Conservation (phyloP, 1,140 invertebrate genomes). For the Halesus radiatus region DNA sequence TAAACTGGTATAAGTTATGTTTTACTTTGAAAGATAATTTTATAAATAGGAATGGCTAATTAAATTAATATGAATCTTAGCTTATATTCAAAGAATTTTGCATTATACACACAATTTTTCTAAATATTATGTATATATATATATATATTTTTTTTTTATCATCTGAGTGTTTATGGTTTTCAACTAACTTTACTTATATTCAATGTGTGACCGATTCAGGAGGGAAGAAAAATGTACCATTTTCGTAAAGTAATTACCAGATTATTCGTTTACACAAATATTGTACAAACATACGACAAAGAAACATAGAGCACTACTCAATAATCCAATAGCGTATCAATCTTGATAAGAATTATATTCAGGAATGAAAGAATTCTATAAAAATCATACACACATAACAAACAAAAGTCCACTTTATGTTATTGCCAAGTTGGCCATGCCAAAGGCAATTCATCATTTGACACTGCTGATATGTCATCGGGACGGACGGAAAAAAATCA, state of each 20-base stretch:
- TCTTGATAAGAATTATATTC: constrained; percentile 18
- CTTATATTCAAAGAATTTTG: not conserved
- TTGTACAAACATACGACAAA: not conserved
- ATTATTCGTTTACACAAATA: not conserved
- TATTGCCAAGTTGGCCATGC: constrained; percentile 24
- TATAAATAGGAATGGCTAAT: not conserved
- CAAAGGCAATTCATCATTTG: constrained; percentile 23
- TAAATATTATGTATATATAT: not conserved
- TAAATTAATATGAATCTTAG: not conserved
- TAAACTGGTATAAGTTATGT: not conserved
- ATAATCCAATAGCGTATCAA: not conserved
- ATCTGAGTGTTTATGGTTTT: not conserved
- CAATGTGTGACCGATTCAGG: not conserved
- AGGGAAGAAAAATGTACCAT: not conserved
- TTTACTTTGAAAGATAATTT: not conserved
- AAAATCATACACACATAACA: not conserved
- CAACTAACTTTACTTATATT: too few relatives aligned
- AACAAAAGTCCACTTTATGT: constrained; percentile 26
- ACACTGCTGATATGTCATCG: constrained; percentile 19
- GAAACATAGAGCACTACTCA: not conserved
- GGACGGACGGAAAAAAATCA: not conserved
- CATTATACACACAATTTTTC: not conserved
- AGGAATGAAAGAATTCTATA: not conserved
- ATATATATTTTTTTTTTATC: not conserved
- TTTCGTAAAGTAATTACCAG: not conserved